Evolutionary conservation across 2,113 vertebrate species (phyloP).

Genomic region (Dromaius novaehollandiae): DNA sequence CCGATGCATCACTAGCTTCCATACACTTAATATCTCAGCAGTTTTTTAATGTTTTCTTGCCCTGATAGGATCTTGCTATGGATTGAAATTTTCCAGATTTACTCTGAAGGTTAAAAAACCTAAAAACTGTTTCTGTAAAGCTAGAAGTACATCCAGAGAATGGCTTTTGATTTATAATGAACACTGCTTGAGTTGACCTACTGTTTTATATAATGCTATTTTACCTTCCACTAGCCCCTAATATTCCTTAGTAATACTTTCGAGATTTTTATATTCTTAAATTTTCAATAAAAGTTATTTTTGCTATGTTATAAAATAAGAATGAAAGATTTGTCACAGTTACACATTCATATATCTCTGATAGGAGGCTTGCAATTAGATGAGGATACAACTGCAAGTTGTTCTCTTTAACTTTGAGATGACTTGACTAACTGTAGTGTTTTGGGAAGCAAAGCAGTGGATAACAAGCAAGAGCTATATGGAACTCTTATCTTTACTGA

Average conservation of each 20-base stretch:
- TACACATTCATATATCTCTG: not conserved
- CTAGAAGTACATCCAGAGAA: not conserved
- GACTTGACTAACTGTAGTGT: not conserved
- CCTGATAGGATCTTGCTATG: not conserved
- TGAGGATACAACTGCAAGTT: not conserved
- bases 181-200: not conserved
- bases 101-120: not conserved
- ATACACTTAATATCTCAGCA: not conserved
- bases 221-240: not conserved
- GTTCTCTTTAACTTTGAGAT: not conserved
- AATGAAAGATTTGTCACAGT: not conserved
- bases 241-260: not conserved
- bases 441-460: not conserved
- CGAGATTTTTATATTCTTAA: not conserved
- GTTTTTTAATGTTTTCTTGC: not conserved
- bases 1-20: not conserved
- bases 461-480: not conserved
- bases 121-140: not conserved
- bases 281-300: not conserved
- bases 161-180: not conserved
- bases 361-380: not conserved
- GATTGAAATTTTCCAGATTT: not conserved
- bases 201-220: not conserved
- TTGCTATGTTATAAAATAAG: not conserved
- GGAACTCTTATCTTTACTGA: not conserved